Evolutionary conservation across 2,797 vertebrate genomes (phyloP), one percentile per base, ranked within the genome.

Genomic region (Tangara arthus): DNA sequence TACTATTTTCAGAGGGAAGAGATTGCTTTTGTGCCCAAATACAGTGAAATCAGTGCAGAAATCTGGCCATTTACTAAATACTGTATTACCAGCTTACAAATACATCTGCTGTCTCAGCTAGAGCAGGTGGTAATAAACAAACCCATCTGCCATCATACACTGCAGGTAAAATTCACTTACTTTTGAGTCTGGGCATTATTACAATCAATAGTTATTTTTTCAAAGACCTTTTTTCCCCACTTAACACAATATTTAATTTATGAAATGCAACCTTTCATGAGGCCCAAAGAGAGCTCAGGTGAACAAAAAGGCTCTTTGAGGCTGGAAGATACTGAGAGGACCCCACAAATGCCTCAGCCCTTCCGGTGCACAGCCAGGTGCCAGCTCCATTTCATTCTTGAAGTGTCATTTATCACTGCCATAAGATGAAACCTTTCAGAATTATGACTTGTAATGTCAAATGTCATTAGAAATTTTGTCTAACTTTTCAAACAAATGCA

Each of bases 91-190:
- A 55, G 39, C 82, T 91, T 92, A 94, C 35, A 96, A 94, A 93
- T 89, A 42, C 81, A 95, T 60, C 64, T 96, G 41, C 63, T 90
- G 44, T 83, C 82, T 91, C 87, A 79, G 49, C 72, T 42, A 52
- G 80, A 93, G 28, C 91, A 97, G 92, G 82, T 96, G 90, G 61
- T 34, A 44, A 89, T 46, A 88, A 80, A 85, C 84, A 95, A 95
- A 70, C 12, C 59, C 90, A 95, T 95, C 86, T 98, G 89, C 55
- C 55, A 37, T 27, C 37, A 63, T 6, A 57, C 26, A 75, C 49
- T 82, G 37, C 46, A 94, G 91, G 87, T 96, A 92, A 93, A 87
- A 75, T 41, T 65, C 81, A 44, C 22, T 79, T 69, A 8, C 7
- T 19, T 86, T 71, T 41, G 56, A 90, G 55, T 30, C 59, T 57